phyloP scores from a whole-genome alignment of 2,888 invertebrate genomes.

The Parapristionchus giblindavisi region DNA sequence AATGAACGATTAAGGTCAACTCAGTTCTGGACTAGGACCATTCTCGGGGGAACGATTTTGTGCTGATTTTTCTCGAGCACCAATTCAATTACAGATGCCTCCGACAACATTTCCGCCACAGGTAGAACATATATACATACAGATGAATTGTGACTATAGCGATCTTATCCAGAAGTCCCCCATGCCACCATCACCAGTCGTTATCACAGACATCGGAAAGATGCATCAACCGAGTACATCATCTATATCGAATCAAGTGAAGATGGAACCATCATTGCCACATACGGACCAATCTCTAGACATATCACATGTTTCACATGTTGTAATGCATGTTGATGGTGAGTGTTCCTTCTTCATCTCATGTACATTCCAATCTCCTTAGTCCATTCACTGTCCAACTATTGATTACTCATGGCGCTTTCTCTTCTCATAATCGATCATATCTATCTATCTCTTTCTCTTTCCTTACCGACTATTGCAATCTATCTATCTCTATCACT shows the following conservation, averaged over 20 bases:
- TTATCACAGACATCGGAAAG: neutral
- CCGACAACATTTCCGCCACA: slow-evolving; percentile 20
- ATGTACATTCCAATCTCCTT: neutral
- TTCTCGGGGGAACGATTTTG: slow-evolving; percentile 12
- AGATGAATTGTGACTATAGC: neutral
- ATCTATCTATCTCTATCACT: neutral
- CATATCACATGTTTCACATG: too few relatives aligned
- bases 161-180: neutral
- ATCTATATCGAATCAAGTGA: too few relatives aligned
- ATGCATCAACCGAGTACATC: neutral
- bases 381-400: neutral
- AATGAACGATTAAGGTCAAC: neutral
- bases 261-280: too few relatives aligned
- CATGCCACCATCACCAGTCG: neutral
- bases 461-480: neutral
- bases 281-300: too few relatives aligned
- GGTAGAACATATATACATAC: neutral
- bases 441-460: neutral
- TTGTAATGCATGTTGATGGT: too few relatives aligned
- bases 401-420: neutral
- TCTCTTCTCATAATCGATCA: neutral
- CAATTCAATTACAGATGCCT: slow-evolving; percentile 33
- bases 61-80: slow-evolving; percentile 1
- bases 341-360: too few relatives aligned
- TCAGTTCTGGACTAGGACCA: slow-evolving; percentile 13